phyloP scores from a whole-genome alignment of 2,113 vertebrate genomes.

The Gnathonemus echidnorhynchus region DNA sequence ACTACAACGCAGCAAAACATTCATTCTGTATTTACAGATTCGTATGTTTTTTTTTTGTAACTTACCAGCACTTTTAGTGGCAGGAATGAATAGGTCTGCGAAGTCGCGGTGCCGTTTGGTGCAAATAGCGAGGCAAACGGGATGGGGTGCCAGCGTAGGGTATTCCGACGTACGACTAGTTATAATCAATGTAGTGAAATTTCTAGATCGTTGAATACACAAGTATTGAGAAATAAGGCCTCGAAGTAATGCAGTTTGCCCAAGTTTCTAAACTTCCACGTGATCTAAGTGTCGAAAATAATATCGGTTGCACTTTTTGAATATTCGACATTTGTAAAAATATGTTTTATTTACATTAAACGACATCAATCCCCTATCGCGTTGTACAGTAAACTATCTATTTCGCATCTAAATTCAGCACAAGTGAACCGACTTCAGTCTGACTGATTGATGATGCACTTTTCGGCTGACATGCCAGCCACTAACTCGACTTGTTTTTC shows the following conservation, averaged over 20 bases:
- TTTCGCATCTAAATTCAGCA: background rate
- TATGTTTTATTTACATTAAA: background rate
- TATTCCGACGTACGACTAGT: background rate
- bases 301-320: background rate
- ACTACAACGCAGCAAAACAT: background rate
- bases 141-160: background rate
- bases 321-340: background rate
- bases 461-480: background rate
- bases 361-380: background rate
- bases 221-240: background rate
- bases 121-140: background rate
- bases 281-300: background rate
- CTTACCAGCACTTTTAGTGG: background rate
- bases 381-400: background rate
- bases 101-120: background rate
- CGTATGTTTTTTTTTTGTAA: background rate
- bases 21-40: background rate
- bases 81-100: background rate
- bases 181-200: background rate
- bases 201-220: background rate
- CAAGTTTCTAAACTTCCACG: background rate
- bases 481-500: background rate
- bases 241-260: background rate
- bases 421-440: background rate
- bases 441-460: background rate